These are phyloP conservation scores for Narcine bancroftii DNA, from an alignment of 2,113 vertebrate genomes.

Conservation along the genomic window DNA sequence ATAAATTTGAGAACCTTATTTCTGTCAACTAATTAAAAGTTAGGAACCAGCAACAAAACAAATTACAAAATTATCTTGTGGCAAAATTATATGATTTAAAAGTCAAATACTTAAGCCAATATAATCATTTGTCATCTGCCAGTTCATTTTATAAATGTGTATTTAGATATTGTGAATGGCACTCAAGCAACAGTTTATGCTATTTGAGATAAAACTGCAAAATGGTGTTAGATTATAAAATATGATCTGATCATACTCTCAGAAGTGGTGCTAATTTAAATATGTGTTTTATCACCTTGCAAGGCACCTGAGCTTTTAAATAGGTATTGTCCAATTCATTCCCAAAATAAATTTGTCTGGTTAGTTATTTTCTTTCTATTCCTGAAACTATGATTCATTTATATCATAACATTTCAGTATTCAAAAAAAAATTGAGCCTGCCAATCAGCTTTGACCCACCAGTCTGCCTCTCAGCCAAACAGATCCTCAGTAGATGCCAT, in stretches of 20 bases:
- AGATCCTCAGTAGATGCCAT: too few species aligned
- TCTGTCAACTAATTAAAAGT: not conserved
- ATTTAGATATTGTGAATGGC: not conserved
- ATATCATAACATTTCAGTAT: not conserved
- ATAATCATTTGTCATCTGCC: not conserved
- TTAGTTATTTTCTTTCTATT: not conserved
- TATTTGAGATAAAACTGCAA: not conserved
- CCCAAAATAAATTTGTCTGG: not conserved
- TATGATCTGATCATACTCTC: not conserved
- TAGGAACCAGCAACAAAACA: not conserved
- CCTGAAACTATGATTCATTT: not conserved
- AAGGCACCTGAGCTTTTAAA: not conserved
- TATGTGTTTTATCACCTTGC: not conserved
- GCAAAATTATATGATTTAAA: not conserved
- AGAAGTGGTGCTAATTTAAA: not conserved
- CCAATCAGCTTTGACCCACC: too few species aligned
- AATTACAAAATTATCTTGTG: not conserved
- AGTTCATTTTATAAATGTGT: not conserved
- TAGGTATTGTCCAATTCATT: not conserved
- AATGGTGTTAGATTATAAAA: not conserved
- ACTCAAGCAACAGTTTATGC: not conserved
- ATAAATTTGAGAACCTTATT: not conserved
- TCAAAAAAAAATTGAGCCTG: too few species aligned
- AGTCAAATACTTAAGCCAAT: not conserved
- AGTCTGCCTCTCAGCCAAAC: too few species aligned